Conservation (phyloP, 1,140 invertebrate genomes). For the Drosophila ananassae region DNA sequence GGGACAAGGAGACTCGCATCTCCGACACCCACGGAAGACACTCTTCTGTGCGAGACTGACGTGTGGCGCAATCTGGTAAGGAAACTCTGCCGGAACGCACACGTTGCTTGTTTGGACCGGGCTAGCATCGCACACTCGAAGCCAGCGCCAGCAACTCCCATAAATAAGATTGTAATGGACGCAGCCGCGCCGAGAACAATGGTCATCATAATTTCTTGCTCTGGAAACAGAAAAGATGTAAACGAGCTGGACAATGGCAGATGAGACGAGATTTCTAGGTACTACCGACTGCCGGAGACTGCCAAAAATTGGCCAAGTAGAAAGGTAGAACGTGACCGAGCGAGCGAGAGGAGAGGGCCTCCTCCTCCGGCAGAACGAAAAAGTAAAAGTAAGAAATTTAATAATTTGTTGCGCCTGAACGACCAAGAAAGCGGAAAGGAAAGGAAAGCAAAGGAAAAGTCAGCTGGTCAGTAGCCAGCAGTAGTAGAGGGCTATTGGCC, state of each 20-base stretch:
- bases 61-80: neutral
- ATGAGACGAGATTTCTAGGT: constrained; percentile 41
- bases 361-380: constrained; percentile 5
- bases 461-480: constrained; percentile 55
- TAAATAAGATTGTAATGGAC: constrained; percentile 74
- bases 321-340: constrained; percentile 6
- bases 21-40: constrained; percentile 25
- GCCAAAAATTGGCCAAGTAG: constrained; percentile 2
- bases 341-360: too few species aligned
- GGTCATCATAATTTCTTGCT: constrained; percentile 67
- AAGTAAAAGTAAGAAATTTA: constrained; percentile 77
- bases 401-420: constrained; percentile 65
- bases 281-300: constrained; percentile 40
- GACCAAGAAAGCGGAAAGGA: constrained; percentile 53
- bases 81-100: constrained; percentile 24
- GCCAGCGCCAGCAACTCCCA: constrained; percentile 40
- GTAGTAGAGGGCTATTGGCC: constrained; percentile 19
- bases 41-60: neutral
- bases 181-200: constrained; percentile 53
- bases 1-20: constrained; percentile 32
- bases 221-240: constrained; percentile 49
- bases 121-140: constrained; percentile 10
- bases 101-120: constrained; percentile 21
- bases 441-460: constrained; percentile 47
- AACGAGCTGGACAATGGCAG: constrained; percentile 64